These are phyloP conservation scores for Bombus confusus DNA, from an alignment of 1,140 invertebrate genomes.

Conservation along the genomic window DNA sequence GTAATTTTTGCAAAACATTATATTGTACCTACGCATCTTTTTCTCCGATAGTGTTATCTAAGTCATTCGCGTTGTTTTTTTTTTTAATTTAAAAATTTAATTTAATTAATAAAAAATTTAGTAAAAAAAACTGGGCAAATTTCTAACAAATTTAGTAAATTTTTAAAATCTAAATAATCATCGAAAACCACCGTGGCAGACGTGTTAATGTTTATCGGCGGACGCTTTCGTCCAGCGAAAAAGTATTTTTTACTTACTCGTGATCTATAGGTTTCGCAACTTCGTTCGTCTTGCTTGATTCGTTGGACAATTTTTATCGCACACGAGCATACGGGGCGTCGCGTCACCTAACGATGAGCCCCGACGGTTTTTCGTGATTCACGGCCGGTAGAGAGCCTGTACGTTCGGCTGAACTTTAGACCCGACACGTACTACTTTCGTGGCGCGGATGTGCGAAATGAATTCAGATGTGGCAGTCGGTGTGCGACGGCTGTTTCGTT, in stretches of 20 bases:
- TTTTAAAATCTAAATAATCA: too few species aligned
- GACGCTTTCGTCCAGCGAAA: too few species aligned
- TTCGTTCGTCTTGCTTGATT: conserved; percentile 2
- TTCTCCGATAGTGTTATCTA: too few species aligned
- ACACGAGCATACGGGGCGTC: neutral
- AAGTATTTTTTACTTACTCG: conserved; percentile 15
- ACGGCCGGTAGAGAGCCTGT: conserved; percentile 1
- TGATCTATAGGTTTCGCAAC: conserved; percentile 24
- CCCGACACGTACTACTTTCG: conserved; percentile 23
- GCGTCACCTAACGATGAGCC: conserved; percentile 25
- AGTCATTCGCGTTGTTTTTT: too few species aligned
- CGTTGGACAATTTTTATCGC: conserved; percentile 31
- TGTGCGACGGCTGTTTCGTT: conserved; percentile 25
- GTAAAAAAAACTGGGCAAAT: too few species aligned
- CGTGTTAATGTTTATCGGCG: too few species aligned
- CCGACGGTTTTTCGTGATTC: conserved; percentile 47
- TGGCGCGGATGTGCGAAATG: conserved; percentile 36
- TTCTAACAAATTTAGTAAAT: too few species aligned
- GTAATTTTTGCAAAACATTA: too few species aligned
- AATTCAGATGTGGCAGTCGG: conserved; percentile 15
- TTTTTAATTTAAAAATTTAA: too few species aligned
- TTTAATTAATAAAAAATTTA: too few species aligned
- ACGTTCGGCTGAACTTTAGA: conserved; percentile 43
- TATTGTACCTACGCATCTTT: too few species aligned
- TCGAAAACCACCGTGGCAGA: too few species aligned